Evolutionary conservation across 2,888 invertebrate genomes (phyloP).

Genomic region (Cetonia aurata): DNA sequence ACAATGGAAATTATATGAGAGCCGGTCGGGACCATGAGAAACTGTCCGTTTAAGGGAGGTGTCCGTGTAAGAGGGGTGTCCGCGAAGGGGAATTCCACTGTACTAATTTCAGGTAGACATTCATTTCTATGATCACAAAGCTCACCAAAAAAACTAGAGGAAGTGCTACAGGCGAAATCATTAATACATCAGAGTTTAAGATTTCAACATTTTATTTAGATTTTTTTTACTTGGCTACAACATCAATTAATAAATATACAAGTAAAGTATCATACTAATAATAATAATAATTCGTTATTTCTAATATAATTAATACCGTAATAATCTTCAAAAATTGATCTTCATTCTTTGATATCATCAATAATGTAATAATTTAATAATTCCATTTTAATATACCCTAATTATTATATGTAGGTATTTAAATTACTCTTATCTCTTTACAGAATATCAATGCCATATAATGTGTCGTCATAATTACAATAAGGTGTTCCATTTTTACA

Average conservation of each 20-base stretch:
- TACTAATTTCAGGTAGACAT: too few species aligned
- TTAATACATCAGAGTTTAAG: too few species aligned
- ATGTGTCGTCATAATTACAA: slow-evolving; percentile 1
- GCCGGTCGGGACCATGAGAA: too few species aligned
- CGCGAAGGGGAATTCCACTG: too few species aligned
- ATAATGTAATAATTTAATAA: background rate
- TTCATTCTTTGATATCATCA: background rate
- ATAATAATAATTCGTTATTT: slow-evolving; percentile 22
- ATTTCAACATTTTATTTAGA: slow-evolving; percentile 27
- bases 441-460: slow-evolving; percentile 16
- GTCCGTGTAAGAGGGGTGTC: too few species aligned
- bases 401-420: too few species aligned
- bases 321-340: background rate
- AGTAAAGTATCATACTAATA: slow-evolving; percentile 16
- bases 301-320: slow-evolving; percentile 3
- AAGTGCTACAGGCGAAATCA: too few species aligned
- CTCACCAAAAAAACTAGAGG: too few species aligned
- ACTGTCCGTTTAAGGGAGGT: too few species aligned
- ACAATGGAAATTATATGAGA: too few species aligned
- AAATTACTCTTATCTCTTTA: too few species aligned
- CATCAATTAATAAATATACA: slow-evolving; percentile 32
- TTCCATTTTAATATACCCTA: background rate
- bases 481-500: background rate
- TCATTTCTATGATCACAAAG: too few species aligned
- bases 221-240: slow-evolving; percentile 21